These are phyloP conservation scores for Dasysyrphus tricinctus DNA, from an alignment of 2,888 invertebrate genomes.

Conservation along the genomic window DNA sequence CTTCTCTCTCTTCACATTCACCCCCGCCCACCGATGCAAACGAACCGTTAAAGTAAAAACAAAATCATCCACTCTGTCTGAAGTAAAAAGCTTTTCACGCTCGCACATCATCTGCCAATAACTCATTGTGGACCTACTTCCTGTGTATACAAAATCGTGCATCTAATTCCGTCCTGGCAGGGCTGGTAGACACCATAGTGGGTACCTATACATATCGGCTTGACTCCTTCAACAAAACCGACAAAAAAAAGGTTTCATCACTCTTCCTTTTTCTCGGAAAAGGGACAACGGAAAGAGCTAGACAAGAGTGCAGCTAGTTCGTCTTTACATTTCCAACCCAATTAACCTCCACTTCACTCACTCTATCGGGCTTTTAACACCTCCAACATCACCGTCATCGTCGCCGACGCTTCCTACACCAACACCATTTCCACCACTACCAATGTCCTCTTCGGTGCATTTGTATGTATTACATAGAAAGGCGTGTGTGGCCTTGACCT, in stretches of 20 bases:
- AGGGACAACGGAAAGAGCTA: conserved; percentile 3
- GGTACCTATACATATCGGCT: not conserved
- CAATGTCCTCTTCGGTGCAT: conserved; percentile 43
- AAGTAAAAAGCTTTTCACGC: conserved; percentile 66
- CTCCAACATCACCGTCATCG: conserved; percentile 27
- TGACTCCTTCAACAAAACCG: not conserved
- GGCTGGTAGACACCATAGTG: conserved; percentile 36
- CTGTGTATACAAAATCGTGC: conserved; percentile 51
- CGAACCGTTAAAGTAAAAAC: not conserved
- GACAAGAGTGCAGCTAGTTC: conserved; percentile 16
- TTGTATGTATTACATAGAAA: conserved; percentile 67
- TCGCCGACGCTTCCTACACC: conserved; percentile 15
- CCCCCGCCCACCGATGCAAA: not conserved
- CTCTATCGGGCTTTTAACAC: conserved; percentile 43
- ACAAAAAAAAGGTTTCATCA: not conserved
- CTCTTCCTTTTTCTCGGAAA: not conserved
- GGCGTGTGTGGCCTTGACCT: conserved; percentile 75
- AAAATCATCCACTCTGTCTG: conserved; percentile 52
- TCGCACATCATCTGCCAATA: conserved; percentile 70
- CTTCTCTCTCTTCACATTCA: not conserved
- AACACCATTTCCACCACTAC: conserved; percentile 16
- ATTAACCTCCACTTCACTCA: conserved; percentile 63
- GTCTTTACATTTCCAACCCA: conserved; percentile 65
- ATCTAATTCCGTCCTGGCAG: conserved; percentile 55
- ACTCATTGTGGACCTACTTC: conserved; percentile 69